Evolutionary conservation across 1,140 invertebrate species (phyloP), one percentile per base, ranked within the genome.

Genomic region (Coelopa frigida): DNA sequence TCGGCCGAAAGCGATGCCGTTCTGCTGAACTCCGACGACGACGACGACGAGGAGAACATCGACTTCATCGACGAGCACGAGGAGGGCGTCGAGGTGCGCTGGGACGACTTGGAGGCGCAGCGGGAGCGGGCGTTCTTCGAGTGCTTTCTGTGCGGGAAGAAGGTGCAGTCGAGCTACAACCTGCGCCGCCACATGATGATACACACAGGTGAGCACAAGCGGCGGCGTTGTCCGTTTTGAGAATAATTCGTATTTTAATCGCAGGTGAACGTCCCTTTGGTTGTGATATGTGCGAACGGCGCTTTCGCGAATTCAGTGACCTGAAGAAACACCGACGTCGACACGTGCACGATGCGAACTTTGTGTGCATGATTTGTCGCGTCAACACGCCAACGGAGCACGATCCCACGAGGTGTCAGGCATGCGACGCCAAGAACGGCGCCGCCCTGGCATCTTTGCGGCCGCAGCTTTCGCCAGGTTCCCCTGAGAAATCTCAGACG

Each of bases 331-430:
- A 79, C 55, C 66, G 71, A 4, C 53, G 74, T 5, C 72, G 69
- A 5, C 78, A 81, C 52, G 71, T 73, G 1, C 72, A 75, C 15
- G 71, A 77, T 46, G 67, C 70, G 14, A 74, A 78, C 6, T 85
- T 79, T 59, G 73, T 76, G 12, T 85, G 84, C 57, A 68, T 68
- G 64, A 59, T 68, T 36, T 68, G 64, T 36, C 58, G 51, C 14
- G 11, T 46, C 21, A 49, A 56, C 2, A 22, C 49, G 21, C 64
- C 64, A 8, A 48, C 45, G 40, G 54, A 56, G 27, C 55, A 62
- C 48, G 64, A 68, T 46, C 57, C 61, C 11, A 68, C 57, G 8
- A 57, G 65, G 10, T 68, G 64, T 53, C 43, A 38, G 8, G 51
- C 55, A 1, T 68, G 64, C 15, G 58, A 63, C 39, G 54, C 55